phyloP scores from a whole-genome alignment of 2,888 invertebrate species.

The Agrochola lychnidis region DNA sequence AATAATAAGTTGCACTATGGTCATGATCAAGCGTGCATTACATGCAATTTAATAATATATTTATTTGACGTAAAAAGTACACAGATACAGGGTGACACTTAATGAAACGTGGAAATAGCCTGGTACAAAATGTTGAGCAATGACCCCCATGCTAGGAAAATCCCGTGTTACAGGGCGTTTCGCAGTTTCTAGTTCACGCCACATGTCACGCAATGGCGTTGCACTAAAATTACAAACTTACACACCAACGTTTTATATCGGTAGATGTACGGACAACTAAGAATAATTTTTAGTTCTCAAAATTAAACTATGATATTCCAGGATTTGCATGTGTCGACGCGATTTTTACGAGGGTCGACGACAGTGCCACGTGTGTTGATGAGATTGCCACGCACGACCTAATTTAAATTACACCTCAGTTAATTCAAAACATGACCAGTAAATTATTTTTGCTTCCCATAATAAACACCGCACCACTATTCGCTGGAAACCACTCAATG shows the following conservation, averaged over 20 bases:
- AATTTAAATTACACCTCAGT: neutral
- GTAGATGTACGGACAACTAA: neutral
- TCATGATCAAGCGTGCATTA: neutral
- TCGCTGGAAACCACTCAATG: conserved; percentile 17
- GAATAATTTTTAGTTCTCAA: neutral
- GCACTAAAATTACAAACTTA: neutral
- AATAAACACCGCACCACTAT: neutral
- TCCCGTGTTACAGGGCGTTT: too few relatives aligned
- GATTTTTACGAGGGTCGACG: too few relatives aligned
- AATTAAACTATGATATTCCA: neutral
- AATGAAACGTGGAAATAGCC: too few relatives aligned
- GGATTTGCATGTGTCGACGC: neutral
- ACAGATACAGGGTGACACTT: too few relatives aligned
- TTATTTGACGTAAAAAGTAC: too few relatives aligned
- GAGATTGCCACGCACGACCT: neutral
- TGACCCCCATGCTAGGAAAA: too few relatives aligned
- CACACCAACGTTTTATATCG: neutral
- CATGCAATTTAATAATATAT: too few relatives aligned
- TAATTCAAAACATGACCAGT: neutral
- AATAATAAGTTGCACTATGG: too few relatives aligned
- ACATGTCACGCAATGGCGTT: neutral
- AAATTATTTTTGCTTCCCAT: neutral
- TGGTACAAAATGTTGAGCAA: too few relatives aligned
- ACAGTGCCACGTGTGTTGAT: neutral
- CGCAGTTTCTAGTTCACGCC: conserved; percentile 19